phyloP scores from a whole-genome alignment of 1,140 invertebrate species.

The Anastrepha obliqua region DNA sequence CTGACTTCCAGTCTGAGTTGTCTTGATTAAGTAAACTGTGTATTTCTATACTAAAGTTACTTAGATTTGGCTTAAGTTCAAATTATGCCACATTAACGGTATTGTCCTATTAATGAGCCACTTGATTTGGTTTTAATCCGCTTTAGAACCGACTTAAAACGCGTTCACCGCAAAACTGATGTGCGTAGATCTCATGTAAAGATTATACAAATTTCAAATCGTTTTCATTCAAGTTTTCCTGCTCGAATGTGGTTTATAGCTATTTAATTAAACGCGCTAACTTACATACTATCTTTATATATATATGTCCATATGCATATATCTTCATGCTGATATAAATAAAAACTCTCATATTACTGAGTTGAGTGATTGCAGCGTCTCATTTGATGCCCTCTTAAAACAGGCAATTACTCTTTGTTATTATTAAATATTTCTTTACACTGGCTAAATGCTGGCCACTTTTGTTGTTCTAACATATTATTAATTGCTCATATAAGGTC shows the following conservation, averaged over 20 bases:
- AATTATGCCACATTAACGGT: neutral
- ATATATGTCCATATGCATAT: neutral
- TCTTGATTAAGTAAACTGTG: too few species aligned
- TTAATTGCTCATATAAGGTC: too few species aligned
- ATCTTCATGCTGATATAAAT: too few species aligned
- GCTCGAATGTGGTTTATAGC: neutral
- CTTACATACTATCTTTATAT: neutral
- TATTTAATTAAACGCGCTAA: conserved; percentile 15
- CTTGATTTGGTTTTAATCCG: neutral
- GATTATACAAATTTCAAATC: neutral
- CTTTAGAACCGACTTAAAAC: neutral
- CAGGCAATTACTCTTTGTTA: neutral
- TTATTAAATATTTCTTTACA: neutral
- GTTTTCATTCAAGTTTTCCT: conserved; percentile 4
- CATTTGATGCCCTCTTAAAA: neutral
- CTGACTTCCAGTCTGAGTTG: too few species aligned
- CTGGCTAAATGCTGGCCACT: neutral
- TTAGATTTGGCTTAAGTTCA: neutral
- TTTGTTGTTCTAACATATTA: neutral
- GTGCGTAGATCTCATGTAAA: neutral
- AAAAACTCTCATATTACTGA: neutral
- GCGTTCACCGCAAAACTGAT: conserved; percentile 33
- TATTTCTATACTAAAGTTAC: too few species aligned
- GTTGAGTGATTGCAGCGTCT: too few species aligned
- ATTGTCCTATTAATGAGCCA: neutral